Base-by-base conservation (phyloP, 2,888 invertebrate species). In the Nymphalis urticae region DNA sequence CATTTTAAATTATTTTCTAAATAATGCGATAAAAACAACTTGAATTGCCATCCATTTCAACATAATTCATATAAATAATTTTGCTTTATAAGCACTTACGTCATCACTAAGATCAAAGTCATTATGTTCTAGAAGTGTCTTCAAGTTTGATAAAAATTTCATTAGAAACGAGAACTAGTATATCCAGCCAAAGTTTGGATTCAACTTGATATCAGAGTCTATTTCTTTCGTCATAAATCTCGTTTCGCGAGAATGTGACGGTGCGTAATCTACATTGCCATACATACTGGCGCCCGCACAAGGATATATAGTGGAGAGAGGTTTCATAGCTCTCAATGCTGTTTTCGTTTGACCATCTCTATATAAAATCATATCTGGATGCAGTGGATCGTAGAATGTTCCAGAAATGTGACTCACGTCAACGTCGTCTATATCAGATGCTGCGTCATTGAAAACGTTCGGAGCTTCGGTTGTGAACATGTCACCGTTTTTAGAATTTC, bases 361-460 rank as follows among this genome's bases (percentile, higher is more conserved):
- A 62, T 91, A 92, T 0, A 92, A 75, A 53, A 92, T 91, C 92
- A 92, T 91, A 66, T 92, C 92, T 58, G 92, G 92, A 76, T 92
- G 92, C 0, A 85, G 78, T 2, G 90, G 90, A 72, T 92, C 92
- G 69, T 90, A 89, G 79, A 92, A 92, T 0, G 88, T 88, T 75
- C 92, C 92, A 74, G 92, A 92, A 69, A 92, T 90, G 68, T 92
- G 92, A 72, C 88, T 87, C 0, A 92, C 84, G 32, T 90, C 91
- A 8, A 84, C 85, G 64, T 92, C 92, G 61, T 92, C 92, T 17
- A 92, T 84, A 71, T 92, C 92, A 47, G 92, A 92, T 19, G 85
- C 82, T 0, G 84, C 84, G 64, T 92, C 92, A 68, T 82, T 89
- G 75, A 92, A 92, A 8, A 92, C 86, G 68, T 92, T 92, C 0